phyloP scores from a whole-genome alignment of 2,888 invertebrate genomes.

The Brachynemurus nebulosus region DNA sequence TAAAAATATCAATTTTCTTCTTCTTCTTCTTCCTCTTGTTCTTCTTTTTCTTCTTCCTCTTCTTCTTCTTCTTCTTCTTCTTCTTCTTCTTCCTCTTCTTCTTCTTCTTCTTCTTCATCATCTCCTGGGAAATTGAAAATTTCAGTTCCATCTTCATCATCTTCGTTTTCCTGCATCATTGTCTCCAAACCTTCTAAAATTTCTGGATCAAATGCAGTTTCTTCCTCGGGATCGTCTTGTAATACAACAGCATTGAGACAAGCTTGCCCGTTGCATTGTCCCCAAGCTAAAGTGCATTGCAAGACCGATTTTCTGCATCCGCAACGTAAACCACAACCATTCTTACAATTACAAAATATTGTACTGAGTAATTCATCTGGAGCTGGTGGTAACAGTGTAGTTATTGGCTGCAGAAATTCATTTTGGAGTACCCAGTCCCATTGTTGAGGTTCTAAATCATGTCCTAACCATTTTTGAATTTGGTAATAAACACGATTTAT shows the following conservation, averaged over 20 bases:
- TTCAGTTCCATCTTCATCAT: too few species aligned
- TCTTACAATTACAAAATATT: slow-evolving; percentile 21
- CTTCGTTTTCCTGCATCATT: too few species aligned
- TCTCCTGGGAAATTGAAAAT: too few species aligned
- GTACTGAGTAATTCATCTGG: slow-evolving; percentile 20
- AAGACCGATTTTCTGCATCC: slow-evolving; percentile 24
- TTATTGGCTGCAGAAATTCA: slow-evolving; percentile 23
- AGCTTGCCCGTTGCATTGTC: slow-evolving; percentile 16
- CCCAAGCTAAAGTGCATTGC: slow-evolving; percentile 20
- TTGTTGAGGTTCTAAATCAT: slow-evolving; percentile 9
- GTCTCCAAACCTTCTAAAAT: too few species aligned
- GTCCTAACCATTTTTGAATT: slow-evolving; percentile 15
- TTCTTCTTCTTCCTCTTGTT: too few species aligned
- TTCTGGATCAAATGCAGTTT: too few species aligned
- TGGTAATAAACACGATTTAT: slow-evolving; percentile 21
- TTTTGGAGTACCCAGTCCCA: slow-evolving; percentile 21
- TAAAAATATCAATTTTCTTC: too few species aligned
- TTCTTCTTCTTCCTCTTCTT: too few species aligned
- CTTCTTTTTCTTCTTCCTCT: too few species aligned
- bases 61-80: too few species aligned
- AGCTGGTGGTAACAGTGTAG: slow-evolving; percentile 22
- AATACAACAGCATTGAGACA: slow-evolving; percentile 9
- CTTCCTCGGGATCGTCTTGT: slow-evolving; percentile 10
- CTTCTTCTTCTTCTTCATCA: too few species aligned
- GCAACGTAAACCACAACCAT: slow-evolving; percentile 21